Evolutionary conservation across 2,888 invertebrate species (phyloP).

Genomic region (Bugulina stolonifera): DNA sequence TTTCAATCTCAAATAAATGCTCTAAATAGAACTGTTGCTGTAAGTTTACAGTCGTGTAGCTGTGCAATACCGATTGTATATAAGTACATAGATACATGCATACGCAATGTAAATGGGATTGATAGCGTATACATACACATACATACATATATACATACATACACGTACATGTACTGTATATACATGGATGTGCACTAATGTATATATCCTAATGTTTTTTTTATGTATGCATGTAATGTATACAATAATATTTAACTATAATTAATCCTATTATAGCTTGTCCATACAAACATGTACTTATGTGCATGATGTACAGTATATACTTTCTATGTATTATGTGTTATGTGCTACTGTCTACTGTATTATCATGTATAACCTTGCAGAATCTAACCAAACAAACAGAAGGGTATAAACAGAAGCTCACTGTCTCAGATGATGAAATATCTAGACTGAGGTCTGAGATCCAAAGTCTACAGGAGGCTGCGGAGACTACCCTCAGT

Average conservation of each 20-base stretch:
- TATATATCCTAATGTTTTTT: too few species aligned
- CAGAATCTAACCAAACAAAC: constrained; percentile 14
- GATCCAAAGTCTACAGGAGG: not conserved
- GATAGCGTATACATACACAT: too few species aligned
- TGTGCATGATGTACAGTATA: not conserved
- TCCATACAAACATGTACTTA: not conserved
- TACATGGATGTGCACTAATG: too few species aligned
- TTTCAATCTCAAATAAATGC: not conserved
- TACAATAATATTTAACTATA: too few species aligned
- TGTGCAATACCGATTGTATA: too few species aligned
- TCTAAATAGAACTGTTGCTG: constrained; percentile 2
- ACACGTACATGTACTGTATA: too few species aligned
- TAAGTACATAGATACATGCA: too few species aligned
- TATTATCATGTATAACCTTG: not conserved
- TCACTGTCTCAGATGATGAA: not conserved
- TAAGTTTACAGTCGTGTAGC: not conserved
- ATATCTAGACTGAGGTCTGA: not conserved
- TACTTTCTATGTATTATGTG: not conserved
- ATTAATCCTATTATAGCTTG: too few species aligned
- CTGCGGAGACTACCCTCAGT: not conserved
- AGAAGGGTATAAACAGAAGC: not conserved
- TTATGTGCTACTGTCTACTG: not conserved
- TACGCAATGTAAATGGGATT: too few species aligned
- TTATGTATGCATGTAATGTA: too few species aligned
- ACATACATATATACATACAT: too few species aligned